Evolutionary conservation across 2,113 vertebrate species (phyloP).

Genomic region (Scopus umbretta): DNA sequence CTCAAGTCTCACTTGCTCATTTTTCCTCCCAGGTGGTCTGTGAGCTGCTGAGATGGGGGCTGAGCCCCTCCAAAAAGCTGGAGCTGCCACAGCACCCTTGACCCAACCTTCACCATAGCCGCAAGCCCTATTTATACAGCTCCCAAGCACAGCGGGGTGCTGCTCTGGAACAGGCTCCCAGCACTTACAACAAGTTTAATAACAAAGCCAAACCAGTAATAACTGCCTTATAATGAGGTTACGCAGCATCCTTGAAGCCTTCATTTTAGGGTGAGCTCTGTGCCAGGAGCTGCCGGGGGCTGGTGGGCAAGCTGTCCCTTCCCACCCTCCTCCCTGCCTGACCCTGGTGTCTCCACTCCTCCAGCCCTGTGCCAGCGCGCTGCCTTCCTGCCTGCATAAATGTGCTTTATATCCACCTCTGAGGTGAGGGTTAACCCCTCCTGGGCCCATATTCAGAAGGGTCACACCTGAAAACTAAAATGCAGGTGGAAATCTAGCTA

Average conservation of each 20-base stretch:
- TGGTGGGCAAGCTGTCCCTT: background rate
- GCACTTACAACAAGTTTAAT: background rate
- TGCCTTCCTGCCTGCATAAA: background rate
- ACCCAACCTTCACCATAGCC: background rate
- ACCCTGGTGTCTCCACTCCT: fast-evolving
- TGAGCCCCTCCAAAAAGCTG: background rate
- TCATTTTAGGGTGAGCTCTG: background rate
- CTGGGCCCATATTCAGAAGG: background rate
- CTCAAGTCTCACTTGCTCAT: background rate
- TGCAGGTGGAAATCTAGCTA: background rate
- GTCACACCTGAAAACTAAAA: background rate
- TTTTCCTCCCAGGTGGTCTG: background rate
- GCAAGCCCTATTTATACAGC: background rate
- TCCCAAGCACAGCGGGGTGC: background rate
- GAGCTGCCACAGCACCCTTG: background rate
- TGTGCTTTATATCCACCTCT: background rate
- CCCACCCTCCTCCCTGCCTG: background rate
- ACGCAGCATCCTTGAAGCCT: background rate
- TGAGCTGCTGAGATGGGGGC: background rate
- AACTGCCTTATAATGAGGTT: background rate
- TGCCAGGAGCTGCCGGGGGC: background rate
- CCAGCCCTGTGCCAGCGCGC: background rate
- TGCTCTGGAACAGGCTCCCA: background rate
- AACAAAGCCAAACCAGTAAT: constrained; percentile 19
- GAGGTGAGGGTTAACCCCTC: background rate